Base-by-base conservation (phyloP, 2,113 vertebrate species). In the Rhadina sibilatrix region DNA sequence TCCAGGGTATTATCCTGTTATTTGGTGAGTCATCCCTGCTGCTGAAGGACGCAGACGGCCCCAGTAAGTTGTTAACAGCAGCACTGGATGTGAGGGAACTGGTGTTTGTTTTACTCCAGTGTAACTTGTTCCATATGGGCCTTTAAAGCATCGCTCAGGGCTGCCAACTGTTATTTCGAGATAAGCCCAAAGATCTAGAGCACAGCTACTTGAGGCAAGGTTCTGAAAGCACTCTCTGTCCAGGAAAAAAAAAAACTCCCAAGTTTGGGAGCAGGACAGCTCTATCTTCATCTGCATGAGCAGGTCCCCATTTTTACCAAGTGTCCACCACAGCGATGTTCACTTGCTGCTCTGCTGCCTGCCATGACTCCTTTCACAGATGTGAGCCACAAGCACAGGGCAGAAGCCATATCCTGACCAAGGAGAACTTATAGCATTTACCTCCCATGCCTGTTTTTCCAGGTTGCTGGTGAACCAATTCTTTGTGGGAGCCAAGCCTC, bases 91-190 rank as follows among this genome's bases (percentile, higher is more conserved):
- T 84, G 94, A 91, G 76, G 89, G 81, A 54, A 69, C 10, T 66
- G 86, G 63, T 64, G 74, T 92, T 97, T 96, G 83, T 69, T 94
- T 96, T 89, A 93, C 42, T 89, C 50, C 70, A 23, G n/a, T 38
- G 74, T 92, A 96, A 97, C 81, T 96, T 85, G 37, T 83, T 84
- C 96, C 95, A 91, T 68, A 89, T 89, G 91, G 66, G 65, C 84
- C 91, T 59, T 70, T 65, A 90, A 80, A 88, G 33, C 54, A 54
- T 52, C 2, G 3, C 68, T 95, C 47, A 21, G 72, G 83, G 31
- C 66, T 57, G 65, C 47, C 85, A 93, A 3, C 72, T 93, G 65
- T 65, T 85, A 46, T 79, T 90, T 81, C 65, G 89, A 72, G 89
- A 91, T 83, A 88, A 90, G 90, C 86, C 90, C 89, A 21, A 10